These are phyloP conservation scores for Gallinago jamesoni DNA, from an alignment of 2,113 vertebrate genomes.

Conservation along the genomic window DNA sequence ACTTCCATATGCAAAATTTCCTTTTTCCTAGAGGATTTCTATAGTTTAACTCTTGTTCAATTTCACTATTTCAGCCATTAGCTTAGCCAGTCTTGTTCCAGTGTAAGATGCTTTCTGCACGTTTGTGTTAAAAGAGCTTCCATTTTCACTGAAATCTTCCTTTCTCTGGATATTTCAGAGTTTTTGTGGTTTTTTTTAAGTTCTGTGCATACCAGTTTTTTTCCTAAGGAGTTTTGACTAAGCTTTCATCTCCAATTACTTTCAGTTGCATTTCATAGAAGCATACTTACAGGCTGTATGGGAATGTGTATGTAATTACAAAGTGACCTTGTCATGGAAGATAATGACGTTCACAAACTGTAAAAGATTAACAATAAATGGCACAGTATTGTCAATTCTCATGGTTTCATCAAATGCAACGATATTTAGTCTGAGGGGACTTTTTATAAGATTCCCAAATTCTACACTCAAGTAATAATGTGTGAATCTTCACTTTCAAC, in stretches of 20 bases:
- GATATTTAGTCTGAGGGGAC: neutral
- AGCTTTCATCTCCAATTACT: neutral
- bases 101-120: neutral
- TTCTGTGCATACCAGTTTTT: neutral
- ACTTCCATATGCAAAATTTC: neutral
- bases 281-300: neutral
- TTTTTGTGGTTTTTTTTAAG: neutral
- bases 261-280: neutral
- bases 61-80: conserved; percentile 1
- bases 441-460: neutral
- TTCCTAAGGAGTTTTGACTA: neutral
- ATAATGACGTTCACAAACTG: neutral
- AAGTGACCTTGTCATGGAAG: conserved; percentile 15
- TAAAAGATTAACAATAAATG: neutral
- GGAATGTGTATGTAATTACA: neutral
- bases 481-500: neutral
- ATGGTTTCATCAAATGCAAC: neutral
- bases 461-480: neutral
- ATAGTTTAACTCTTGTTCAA: neutral
- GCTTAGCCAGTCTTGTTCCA: neutral
- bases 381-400: neutral
- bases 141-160: neutral
- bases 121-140: neutral
- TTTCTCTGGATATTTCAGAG: neutral
- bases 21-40: conserved; percentile 41